These are phyloP conservation scores for Drosophila mimica DNA, from an alignment of 2,888 invertebrate species.

Conservation along the genomic window DNA sequence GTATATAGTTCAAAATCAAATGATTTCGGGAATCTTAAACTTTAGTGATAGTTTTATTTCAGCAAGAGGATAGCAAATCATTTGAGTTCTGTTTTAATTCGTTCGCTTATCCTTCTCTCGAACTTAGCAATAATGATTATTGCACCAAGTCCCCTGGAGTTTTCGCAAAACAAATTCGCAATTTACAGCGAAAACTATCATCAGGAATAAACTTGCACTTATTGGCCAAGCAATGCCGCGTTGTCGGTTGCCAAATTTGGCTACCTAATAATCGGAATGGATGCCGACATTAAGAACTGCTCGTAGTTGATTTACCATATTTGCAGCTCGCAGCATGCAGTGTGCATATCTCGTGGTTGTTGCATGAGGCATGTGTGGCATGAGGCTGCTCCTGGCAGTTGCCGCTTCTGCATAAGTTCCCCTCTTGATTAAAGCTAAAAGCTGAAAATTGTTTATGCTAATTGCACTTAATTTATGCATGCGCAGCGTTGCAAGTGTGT, in stretches of 20 bases:
- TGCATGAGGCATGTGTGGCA: slow-evolving; percentile 17
- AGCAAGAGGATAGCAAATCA: not conserved
- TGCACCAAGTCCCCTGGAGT: not conserved
- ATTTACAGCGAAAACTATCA: not conserved
- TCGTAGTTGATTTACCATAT: slow-evolving; percentile 34
- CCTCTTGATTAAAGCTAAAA: slow-evolving; percentile 66
- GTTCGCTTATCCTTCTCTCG: not conserved
- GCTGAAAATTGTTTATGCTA: slow-evolving; percentile 81
- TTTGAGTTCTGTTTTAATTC: not conserved
- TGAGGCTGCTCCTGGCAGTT: slow-evolving; percentile 27
- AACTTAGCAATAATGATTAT: not conserved
- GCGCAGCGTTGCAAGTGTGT: slow-evolving; percentile 27
- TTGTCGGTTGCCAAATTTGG: slow-evolving; percentile 19
- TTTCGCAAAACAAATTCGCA: not conserved
- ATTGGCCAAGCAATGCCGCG: not conserved
- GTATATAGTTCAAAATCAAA: not conserved
- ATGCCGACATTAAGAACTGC: slow-evolving; percentile 10
- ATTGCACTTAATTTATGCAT: slow-evolving; percentile 80
- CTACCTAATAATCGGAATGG: slow-evolving; percentile 14
- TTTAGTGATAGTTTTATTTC: not conserved
- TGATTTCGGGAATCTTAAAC: not conserved
- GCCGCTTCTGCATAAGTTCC: slow-evolving; percentile 16
- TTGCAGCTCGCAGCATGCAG: slow-evolving; percentile 2
- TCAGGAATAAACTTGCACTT: not conserved
- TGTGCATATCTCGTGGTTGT: slow-evolving; percentile 32